phyloP scores from a whole-genome alignment of 64 coral and sea anemone species.

The Pachyseris speciosa region DNA sequence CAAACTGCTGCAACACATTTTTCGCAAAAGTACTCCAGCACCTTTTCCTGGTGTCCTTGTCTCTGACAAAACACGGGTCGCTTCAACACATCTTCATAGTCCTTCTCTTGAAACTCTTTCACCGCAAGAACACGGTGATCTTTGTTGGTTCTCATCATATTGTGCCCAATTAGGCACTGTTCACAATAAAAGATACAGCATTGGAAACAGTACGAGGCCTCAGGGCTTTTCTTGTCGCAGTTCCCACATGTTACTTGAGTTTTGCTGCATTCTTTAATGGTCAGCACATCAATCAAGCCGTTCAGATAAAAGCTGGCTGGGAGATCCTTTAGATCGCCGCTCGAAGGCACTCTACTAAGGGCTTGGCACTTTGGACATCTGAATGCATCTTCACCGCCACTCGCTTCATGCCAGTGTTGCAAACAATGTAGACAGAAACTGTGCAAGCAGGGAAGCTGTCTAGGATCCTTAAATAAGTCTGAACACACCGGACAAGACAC shows the following conservation, averaged over 20 bases:
- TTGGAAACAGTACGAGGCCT: background rate
- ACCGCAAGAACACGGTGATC: constrained; percentile 2
- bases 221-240: background rate
- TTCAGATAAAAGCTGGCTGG: background rate
- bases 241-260: no score
- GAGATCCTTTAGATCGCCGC: background rate
- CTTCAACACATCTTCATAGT: background rate
- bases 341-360: no score
- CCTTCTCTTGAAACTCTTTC: constrained; percentile 6
- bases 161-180: background rate
- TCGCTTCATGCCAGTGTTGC: background rate
- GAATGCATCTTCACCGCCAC: no score
- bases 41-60: no score
- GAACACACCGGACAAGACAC: background rate
- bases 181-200: background rate
- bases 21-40: no score
- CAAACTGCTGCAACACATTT: no score
- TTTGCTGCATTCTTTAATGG: background rate
- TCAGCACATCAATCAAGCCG: background rate
- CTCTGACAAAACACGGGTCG: no score
- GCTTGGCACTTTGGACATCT: background rate
- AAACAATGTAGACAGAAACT: constrained; percentile 10
- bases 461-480: background rate
- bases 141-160: background rate
- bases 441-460: background rate